Percentiles rank a stretch among this genome's conserved stretches.
Evolutionary conservation across 2,797 vertebrate species (phyloP).

Genomic region (Alca torda): DNA sequence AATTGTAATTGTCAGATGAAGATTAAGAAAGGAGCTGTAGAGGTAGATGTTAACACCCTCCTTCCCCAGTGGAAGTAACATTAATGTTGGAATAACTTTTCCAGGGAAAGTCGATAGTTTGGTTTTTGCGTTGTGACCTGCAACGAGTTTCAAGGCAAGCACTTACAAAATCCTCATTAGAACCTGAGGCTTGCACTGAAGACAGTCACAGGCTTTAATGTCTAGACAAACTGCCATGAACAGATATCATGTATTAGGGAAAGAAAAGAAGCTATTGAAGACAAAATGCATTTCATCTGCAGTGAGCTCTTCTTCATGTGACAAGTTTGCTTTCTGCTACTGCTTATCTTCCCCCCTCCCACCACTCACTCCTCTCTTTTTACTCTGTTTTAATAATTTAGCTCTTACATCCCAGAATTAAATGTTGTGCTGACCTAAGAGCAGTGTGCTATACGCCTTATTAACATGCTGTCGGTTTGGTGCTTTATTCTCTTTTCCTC

Average conservation of each 20-base stretch:
- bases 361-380: neutral
- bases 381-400: constrained; percentile 1
- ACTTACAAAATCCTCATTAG: constrained; percentile 3
- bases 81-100: neutral
- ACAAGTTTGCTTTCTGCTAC: neutral
- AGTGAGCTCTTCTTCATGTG: neutral
- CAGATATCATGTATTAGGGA: neutral
- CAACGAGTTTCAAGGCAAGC: neutral
- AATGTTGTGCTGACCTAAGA: neutral
- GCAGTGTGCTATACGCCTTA: neutral
- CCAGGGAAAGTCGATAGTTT: neutral
- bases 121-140: neutral
- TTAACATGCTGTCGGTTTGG: neutral
- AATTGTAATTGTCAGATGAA: neutral
- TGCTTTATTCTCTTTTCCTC: constrained; percentile 1
- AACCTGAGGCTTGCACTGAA: neutral
- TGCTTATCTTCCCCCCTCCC: neutral
- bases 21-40: neutral
- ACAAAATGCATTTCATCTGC: constrained; percentile 14
- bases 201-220: neutral
- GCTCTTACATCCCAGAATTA: neutral
- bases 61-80: neutral
- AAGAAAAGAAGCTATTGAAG: neutral
- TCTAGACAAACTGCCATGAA: neutral
- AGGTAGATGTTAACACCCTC: neutral